Conservation (phyloP, 2,888 invertebrate species). For the Himalopsyche tibetana region DNA sequence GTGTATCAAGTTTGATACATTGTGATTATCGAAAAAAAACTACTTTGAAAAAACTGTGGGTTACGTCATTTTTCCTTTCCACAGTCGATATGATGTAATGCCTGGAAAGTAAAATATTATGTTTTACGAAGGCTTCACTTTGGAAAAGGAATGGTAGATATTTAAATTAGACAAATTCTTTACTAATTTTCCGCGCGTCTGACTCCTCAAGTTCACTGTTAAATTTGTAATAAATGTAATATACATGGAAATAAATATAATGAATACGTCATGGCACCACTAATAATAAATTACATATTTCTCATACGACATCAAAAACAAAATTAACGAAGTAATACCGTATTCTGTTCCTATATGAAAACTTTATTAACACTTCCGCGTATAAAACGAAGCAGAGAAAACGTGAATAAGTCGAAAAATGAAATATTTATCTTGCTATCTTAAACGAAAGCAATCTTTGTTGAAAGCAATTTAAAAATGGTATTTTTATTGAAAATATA, state of each 20-base stretch:
- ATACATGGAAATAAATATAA: background rate
- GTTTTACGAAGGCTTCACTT: background rate
- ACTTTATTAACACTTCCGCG: background rate
- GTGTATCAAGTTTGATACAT: no score
- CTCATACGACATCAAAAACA: background rate
- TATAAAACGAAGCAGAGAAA: background rate
- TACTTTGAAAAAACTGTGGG: no score
- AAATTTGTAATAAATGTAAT: constrained; percentile 20
- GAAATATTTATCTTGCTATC: no score
- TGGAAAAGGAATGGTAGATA: background rate
- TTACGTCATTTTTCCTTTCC: no score
- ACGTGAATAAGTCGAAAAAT: background rate
- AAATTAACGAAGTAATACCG: background rate
- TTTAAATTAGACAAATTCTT: constrained; percentile 15
- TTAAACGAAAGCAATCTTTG: no score
- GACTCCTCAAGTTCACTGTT: background rate
- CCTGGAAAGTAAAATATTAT: background rate
- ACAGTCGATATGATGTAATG: no score
- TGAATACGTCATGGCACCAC: background rate
- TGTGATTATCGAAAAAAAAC: no score
- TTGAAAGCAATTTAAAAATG: no score
- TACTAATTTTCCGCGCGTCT: constrained; percentile 14
- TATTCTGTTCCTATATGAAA: background rate
- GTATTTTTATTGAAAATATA: no score
- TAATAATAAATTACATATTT: background rate